These are phyloP conservation scores for Ashinkailepas kermadecensis DNA, from an alignment of 2,888 invertebrate genomes.

Conservation along the genomic window DNA sequence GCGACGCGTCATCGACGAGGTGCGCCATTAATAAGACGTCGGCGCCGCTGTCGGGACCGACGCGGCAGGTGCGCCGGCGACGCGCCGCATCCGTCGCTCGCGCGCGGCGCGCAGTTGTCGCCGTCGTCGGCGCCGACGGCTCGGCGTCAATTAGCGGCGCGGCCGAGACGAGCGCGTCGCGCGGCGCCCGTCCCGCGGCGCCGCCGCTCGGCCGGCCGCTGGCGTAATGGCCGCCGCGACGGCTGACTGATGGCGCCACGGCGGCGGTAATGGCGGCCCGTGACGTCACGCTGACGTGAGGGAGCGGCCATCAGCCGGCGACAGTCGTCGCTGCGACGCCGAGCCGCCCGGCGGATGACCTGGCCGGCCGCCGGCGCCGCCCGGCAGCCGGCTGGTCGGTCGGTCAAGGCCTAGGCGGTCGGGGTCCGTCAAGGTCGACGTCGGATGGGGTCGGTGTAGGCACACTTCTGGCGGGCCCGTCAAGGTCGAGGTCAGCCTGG, in stretches of 20 bases:
- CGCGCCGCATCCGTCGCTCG: neutral
- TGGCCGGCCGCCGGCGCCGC: no score
- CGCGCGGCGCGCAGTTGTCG: neutral
- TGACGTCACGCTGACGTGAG: conserved; percentile 19
- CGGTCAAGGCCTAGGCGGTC: no score
- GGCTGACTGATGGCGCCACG: neutral
- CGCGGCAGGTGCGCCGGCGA: neutral
- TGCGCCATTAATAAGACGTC: neutral
- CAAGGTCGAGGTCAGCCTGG: no score
- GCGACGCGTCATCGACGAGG: no score
- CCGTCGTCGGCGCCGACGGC: neutral
- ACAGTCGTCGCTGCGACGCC: neutral
- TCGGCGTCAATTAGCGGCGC: conserved; percentile 4
- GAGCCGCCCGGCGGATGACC: no score
- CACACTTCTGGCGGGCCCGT: no score
- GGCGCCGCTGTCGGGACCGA: neutral
- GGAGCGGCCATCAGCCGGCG: conserved; percentile 14
- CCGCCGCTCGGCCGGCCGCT: neutral
- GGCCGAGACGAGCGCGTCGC: neutral
- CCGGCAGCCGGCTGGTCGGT: no score
- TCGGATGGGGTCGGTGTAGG: no score
- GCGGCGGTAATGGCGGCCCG: neutral
- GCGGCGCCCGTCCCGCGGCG: neutral
- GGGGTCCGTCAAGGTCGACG: no score
- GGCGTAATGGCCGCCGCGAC: neutral